Base-by-base conservation (phyloP, 2,797 vertebrate genomes). In the Rhodeus uyekii region DNA sequence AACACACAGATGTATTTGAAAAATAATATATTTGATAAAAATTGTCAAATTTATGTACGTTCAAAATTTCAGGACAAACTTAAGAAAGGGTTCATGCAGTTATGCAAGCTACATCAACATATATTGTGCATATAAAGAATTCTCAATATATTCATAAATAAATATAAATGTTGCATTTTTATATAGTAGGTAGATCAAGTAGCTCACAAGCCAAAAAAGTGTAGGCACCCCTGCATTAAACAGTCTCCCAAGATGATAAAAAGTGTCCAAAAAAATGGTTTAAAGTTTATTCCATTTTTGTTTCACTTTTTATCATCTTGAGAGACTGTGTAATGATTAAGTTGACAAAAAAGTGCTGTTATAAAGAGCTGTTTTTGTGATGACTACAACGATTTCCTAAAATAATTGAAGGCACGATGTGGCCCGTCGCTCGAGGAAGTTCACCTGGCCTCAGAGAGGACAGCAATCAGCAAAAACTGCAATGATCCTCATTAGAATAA, bases 401-500 rank as follows among this genome's bases (percentile, higher is more conserved):
- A 46, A 80, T 60, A 61, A 63, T n/a, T 36, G 22, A 29, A 27
- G 68, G 55, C 55, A 42, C 5, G 5, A 60, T 5, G 14, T 19
- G 42, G 48, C n/a, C n/a, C 18, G 24, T 22, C 48, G 7, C 42
- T 65, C 5, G 34, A 68, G 80, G 29, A 82, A 76, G 80, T 27
- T 81, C 69, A 81, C 71, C 71, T 82, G 81, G 73, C 63, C 39
- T 76, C 5, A 61, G 32, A 68, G 46, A 81, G 36, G 61, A 75
- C 34, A 63, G n/a, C 29, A 63, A 39, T 64, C 60, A 81, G 81
- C 81, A 82, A 29, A 76, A 76, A 68, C 50, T 5, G 13, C 63
- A 60, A 46, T 61, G 63, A 68, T 82, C 32, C 73, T 68, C 73
- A 69, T 48, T 68, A 60, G 27, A 89, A 86, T 87, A 82, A 74